These are phyloP conservation scores for Cyphomyrus plagiostoma DNA, from an alignment of 2,113 vertebrate species.

Conservation along the genomic window DNA sequence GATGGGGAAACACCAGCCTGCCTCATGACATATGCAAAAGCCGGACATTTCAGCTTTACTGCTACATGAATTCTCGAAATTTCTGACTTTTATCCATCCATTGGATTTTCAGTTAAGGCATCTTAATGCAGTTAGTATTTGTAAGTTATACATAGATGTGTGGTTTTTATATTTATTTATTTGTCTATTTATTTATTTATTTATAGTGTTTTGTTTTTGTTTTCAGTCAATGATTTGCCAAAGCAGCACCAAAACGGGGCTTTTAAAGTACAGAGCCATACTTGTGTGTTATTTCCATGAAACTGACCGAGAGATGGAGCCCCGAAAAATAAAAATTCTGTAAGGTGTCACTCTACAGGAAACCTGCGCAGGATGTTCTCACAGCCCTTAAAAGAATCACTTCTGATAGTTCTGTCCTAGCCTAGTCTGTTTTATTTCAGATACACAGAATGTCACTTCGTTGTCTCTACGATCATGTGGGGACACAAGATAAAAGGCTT, in stretches of 20 bases:
- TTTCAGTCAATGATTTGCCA: conserved; percentile 34
- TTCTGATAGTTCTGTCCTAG: neutral
- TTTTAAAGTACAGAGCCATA: conserved; percentile 32
- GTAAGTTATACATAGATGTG: conserved; percentile 21
- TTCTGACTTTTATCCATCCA: conserved; percentile 26
- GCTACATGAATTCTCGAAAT: conserved; percentile 29
- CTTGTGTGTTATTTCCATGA: conserved; percentile 13
- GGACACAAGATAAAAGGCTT: neutral
- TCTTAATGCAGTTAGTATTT: conserved; percentile 23
- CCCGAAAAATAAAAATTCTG: neutral
- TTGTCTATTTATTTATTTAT: conserved; percentile 22
- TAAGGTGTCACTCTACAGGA: neutral
- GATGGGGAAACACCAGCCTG: conserved; percentile 49
- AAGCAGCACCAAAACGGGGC: conserved; percentile 32
- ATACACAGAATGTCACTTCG: neutral
- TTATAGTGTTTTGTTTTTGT: conserved; percentile 10
- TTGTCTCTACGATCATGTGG: neutral
- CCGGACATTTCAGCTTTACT: conserved; percentile 35
- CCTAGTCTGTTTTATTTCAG: neutral
- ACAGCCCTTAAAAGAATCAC: neutral
- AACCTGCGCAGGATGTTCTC: neutral
- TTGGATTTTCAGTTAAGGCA: conserved; percentile 12
- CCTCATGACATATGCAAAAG: conserved; percentile 60
- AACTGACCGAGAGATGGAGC: neutral
- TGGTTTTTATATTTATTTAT: conserved; percentile 27